Evolutionary conservation across 2,113 vertebrate species (phyloP), one percentile per base, ranked within the genome.

Genomic region (Seriola quinqueradiata): DNA sequence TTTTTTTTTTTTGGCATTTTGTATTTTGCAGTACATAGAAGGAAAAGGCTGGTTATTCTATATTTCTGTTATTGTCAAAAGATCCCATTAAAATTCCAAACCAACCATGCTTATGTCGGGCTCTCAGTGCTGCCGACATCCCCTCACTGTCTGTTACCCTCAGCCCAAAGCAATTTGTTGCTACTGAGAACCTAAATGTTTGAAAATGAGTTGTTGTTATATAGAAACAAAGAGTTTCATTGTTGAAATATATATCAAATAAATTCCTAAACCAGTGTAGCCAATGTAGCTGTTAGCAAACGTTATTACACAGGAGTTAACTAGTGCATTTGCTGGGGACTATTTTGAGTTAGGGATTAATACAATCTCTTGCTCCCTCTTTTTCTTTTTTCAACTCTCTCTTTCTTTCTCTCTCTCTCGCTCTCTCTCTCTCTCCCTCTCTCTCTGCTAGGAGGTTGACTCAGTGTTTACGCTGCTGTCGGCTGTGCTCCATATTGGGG

Each of bases 401-500:
- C 40, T 11, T 12, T 60, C 12, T 34, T 25, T 34, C 13, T 10
- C 40, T 42, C 40, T 11, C 16, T 60, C 12, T 34, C n/a, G n/a
- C 34, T 11, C 7, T 25, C 14, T 36, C 3, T 58, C 16, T 34
- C 34, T 11, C 11, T 25, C 14, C 32, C 3, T 58, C 38, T 79
- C 25, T 85, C 19, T 48, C 40, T 70, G 7, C 34, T 38, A 99
- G 98, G 97, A 99, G 86, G 95, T 97, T 82, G 98, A 98, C 75
- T 97, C 97, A 65, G 91, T 99, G 84, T 97, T 98, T 67, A 94
- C 93, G 78, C 95, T 99, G 77, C 95, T 99, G 25, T 95, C 97
- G 1, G 96, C 97, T 3, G 93, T 97, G 55, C 85, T 99, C 71
- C 97, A 97, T 83, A 91, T 99, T 0, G 98, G 98, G 65, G 97